Evolutionary conservation across 1,140 invertebrate species (phyloP), one percentile per base, ranked within the genome.

Genomic region (Doryteuthis pealeii): DNA sequence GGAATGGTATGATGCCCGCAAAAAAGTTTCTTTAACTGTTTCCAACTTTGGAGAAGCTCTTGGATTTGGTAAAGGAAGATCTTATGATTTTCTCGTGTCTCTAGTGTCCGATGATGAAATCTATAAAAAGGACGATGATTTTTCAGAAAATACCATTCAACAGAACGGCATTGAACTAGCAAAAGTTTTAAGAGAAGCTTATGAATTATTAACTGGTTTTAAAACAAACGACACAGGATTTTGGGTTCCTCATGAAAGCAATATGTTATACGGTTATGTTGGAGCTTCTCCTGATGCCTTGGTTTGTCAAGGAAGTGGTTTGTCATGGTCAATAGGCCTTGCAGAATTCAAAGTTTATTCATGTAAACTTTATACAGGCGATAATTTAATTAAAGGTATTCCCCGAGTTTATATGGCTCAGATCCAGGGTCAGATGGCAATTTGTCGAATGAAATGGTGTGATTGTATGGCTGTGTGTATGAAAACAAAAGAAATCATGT

Each of bases 401-500:
- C 82, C 83, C 18, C 74, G 80, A n/a, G 75, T 77, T 26, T 82
- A 85, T 71, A 82, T 85, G 80, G 78, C 78, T n/a, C 83, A 85
- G 72, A 82, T 85, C 1, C 83, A 85, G 62, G 83, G 82, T 66
- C 83, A 85, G 71, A 81, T 85, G 81, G 81, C 79, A 12, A 69
- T 85, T 1, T 77, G 77, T 70, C 77, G 79, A 69, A 45, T 78
- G 10, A 75, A 74, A 30, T 85, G 82, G 82, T 85, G 83, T 77
- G 81, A 85, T 70, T 85, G 82, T 73, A 75, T 85, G 72, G 83
- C 83, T 35, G 74, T 85, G 2, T 85, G 83, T 76, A 76, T 43
- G 22, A 78, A 73, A 54, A 81, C 80, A 62, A 78, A 74, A 74
- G 77, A 80, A 40, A 74, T 85, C 14, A 75, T 81, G 71, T 70